Base-by-base conservation (phyloP, 2,888 invertebrate genomes). In the Hoplodrina blanda region DNA sequence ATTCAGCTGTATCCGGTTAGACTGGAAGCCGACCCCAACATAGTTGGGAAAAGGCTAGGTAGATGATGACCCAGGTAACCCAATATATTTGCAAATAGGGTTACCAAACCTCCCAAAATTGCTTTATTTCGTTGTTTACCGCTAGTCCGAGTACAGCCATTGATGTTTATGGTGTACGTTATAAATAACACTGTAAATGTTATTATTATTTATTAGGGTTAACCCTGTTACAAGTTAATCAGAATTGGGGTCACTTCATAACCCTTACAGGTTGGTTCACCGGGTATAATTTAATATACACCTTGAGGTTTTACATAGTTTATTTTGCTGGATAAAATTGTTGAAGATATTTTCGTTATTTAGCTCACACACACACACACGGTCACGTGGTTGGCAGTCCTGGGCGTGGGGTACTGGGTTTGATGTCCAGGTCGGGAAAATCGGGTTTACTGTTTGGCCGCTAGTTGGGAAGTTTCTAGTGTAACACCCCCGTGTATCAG, bases 141-240 rank as follows among this genome's bases (percentile, higher is more conserved):
- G 15, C 4, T 7, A n/a, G 3, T 15, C 41, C n/a, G 8, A 44
- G 19, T 33, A 62, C 15, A 49, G 6, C 37, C n/a, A n/a, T 15
- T 8, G 15, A 57, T n/a, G 52, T 62, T 77, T 62, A 70, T 44
- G 54, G 17, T 11, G 13, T 15, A 54, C 17, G 53, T 64, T 72
- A 61, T 75, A 78, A 78, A 73, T 76, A 65, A 62, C 53, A 57
- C 74, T 65, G 1, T 61, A 62, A 68, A 62, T 61, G 25, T 30
- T 75, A 64, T 61, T 55, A 75, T 61, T 61, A 80, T 80, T 80
- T 77, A 77, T 77, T 64, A 77, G 62, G 80, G 63, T 80, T 57
- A 62, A 65, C 54, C 69, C 62, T 41, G 37, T 59, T 41, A 76
- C 64, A 69, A 77, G 64, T 76, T 80, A 76, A 77, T 77, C 76